Evolutionary conservation across 2,113 vertebrate genomes (phyloP), one percentile per base, ranked within the genome.

Genomic region (Scalopus aquaticus): DNA sequence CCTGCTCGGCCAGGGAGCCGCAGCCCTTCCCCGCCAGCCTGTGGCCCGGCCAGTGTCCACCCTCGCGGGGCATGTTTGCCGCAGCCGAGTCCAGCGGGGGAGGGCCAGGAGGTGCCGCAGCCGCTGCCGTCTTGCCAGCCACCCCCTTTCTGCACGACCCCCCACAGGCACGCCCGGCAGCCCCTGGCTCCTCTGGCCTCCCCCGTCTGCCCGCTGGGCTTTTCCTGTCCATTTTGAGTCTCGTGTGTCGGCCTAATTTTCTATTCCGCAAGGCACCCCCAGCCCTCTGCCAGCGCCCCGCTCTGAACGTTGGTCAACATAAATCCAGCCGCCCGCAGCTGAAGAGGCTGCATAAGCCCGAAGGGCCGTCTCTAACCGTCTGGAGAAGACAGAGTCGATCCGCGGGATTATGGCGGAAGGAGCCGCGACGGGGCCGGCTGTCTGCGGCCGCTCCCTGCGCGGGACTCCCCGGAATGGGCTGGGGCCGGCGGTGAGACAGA

Each of bases 141-240:
- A 11, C 11, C 30, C 28, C 5, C 15, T 10, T 56, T 16, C 9
- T 8, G 35, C 49, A 42, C 24, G 49, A 17, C 3, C 32, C 30
- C 22, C 9, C 9, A 6, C 9, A 5, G 12, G 6, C 37, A 10
- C 2, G 22, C 19, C 62, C 44, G 12, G 37, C 11, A 2, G 22
- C 30, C 35, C 70, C 46, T 24, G 3, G 20, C 6, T 42, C n/a
- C 42, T 37, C 44, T 8, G 2, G 22, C 56, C 11, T 1, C 1
- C 1, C 35, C 35, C 1, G 3, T 9, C 67, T 30, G n/a, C 20
- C n/a, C 1, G 6, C 58, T 0, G 12, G 28, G 42, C 39, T 15
- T 9, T 64, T n/a, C 42, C 67, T 65, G 28, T n/a, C 58, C 37
- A 1, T 22, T 17, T 78, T 32, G 17, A 67, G 28, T 49, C 72